Conservation (phyloP, 2,888 invertebrate species). For the Oligia strigilis region DNA sequence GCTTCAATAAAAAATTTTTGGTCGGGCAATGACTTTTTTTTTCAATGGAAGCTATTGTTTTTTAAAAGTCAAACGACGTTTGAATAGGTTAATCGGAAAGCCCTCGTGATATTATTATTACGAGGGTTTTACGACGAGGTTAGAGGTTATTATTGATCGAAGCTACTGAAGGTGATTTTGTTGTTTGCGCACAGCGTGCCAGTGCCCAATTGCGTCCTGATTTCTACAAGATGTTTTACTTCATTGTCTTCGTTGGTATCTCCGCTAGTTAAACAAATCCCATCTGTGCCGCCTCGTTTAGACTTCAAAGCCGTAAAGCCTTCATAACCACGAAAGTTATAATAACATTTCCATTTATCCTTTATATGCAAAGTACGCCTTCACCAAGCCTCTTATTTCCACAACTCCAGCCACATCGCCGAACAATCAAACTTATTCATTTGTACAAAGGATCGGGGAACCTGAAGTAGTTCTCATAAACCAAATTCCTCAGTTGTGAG, state of each 20-base stretch:
- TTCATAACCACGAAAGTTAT: neutral
- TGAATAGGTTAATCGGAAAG: neutral
- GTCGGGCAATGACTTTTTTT: constrained; percentile 19
- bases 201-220: neutral
- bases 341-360: neutral
- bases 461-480: constrained; percentile 73
- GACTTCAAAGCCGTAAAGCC: neutral
- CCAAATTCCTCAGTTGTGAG: constrained; percentile 79
- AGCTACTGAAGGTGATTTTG: neutral
- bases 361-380: neutral
- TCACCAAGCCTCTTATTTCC: constrained; percentile 6
- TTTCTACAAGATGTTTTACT: neutral
- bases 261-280: neutral
- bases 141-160: too few relatives aligned
- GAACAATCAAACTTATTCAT: constrained; percentile 61
- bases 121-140: too few relatives aligned
- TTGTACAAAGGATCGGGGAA: constrained; percentile 55
- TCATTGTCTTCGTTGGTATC: neutral
- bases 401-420: constrained; percentile 10
- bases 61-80: neutral
- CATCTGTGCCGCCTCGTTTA: neutral
- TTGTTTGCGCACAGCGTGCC: neutral
- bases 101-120: too few relatives aligned
- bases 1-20: constrained; percentile 46
- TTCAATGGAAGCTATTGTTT: constrained; percentile 12